Evolutionary conservation across 2,888 invertebrate genomes (phyloP).

Genomic region (Drosophila flavopinicola): DNA sequence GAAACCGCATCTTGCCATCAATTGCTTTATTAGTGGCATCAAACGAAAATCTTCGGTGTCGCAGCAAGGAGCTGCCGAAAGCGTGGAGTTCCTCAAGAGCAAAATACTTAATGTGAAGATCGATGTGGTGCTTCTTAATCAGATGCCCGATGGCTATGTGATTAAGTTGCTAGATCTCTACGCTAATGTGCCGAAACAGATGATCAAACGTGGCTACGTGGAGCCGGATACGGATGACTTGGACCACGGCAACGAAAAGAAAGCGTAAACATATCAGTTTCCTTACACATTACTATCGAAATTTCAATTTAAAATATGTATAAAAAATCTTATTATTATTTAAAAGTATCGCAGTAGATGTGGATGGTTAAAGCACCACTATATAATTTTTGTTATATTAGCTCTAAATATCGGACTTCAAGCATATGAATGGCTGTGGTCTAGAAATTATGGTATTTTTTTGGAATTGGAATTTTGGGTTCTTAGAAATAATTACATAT

Average conservation of each 20-base stretch:
- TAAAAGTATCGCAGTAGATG: too few species aligned
- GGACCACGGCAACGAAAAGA: too few species aligned
- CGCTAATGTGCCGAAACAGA: constrained; percentile 12
- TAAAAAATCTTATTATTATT: too few species aligned
- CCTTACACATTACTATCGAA: neutral
- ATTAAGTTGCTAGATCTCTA: constrained; percentile 29
- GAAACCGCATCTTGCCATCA: constrained; percentile 75
- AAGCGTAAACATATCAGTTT: constrained; percentile 2
- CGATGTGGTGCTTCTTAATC: constrained; percentile 35
- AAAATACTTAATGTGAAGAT: constrained; percentile 45
- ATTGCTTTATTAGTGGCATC: constrained; percentile 70
- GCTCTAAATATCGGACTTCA: too few species aligned
- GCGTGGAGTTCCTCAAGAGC: constrained; percentile 55
- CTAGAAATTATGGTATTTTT: too few species aligned
- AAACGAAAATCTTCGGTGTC: constrained; percentile 9
- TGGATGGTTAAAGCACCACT: too few species aligned
- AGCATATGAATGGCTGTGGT: too few species aligned
- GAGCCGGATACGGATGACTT: constrained; percentile 11
- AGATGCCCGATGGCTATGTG: constrained; percentile 41
- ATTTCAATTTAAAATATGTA: too few species aligned
- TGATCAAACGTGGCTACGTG: constrained; percentile 47
- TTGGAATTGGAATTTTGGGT: too few species aligned
- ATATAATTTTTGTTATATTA: too few species aligned
- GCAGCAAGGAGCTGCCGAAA: constrained; percentile 23
- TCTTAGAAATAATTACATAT: too few species aligned